Evolutionary conservation across 2,888 invertebrate species (phyloP).

Genomic region (Tineola bisselliella): DNA sequence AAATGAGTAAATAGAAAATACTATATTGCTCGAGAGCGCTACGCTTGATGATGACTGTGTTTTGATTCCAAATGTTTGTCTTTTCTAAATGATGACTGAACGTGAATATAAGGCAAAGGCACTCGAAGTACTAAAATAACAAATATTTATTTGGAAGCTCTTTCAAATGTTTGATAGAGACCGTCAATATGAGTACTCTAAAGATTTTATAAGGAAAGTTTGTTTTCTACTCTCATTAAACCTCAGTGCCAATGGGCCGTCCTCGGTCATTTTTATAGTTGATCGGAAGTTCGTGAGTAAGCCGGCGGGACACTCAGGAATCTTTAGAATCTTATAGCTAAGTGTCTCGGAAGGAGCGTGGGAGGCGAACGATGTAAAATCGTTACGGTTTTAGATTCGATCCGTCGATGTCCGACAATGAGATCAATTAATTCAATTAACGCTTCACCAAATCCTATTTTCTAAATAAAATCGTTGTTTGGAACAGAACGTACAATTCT

Average conservation of each 20-base stretch:
- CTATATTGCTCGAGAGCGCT: slow-evolving; percentile 30
- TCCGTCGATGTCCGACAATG: slow-evolving; percentile 43
- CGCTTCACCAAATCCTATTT: slow-evolving; percentile 36
- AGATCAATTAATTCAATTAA: slow-evolving; percentile 56
- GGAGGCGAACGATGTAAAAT: slow-evolving; percentile 31
- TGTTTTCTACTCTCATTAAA: slow-evolving; percentile 5
- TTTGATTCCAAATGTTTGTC: slow-evolving; percentile 33
- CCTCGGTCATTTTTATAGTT: not conserved
- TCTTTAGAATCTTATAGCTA: not conserved
- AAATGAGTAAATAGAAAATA: slow-evolving; percentile 51
- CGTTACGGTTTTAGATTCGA: slow-evolving; percentile 25
- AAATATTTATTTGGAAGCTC: slow-evolving; percentile 9
- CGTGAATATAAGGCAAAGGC: not conserved
- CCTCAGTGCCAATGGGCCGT: not conserved
- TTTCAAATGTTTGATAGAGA: not conserved
- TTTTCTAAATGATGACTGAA: slow-evolving; percentile 20
- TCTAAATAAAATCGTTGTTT: not conserved
- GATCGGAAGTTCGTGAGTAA: not conserved
- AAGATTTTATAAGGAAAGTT: slow-evolving; percentile 5
- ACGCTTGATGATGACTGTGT: slow-evolving; percentile 30
- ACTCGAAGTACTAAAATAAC: slow-evolving; percentile 6
- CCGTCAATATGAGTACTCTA: not conserved
- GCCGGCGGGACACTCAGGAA: not conserved
- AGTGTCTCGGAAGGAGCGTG: not conserved
- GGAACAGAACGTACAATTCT: too few relatives aligned